Evolutionary conservation across 64 coral and sea anemone genomes (phyloP).

Genomic region (Montipora foliosa): DNA sequence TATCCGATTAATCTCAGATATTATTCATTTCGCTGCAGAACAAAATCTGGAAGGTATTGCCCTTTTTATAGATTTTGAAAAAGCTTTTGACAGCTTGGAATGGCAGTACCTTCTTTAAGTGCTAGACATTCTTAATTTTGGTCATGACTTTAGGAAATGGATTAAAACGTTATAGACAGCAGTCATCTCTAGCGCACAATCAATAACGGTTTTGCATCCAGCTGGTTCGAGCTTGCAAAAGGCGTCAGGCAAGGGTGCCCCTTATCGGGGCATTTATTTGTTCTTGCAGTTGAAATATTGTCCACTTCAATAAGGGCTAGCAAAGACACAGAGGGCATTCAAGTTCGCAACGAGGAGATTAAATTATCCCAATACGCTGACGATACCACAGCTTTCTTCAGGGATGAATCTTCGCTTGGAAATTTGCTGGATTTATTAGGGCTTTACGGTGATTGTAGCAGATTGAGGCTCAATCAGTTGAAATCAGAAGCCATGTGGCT

Average conservation of each 20-base stretch:
- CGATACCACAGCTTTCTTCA: background rate
- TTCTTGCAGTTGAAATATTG: background rate
- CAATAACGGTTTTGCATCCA: conserved; percentile 1
- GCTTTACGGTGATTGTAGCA: background rate
- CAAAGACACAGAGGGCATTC: background rate
- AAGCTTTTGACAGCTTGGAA: background rate
- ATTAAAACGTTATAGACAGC: no score
- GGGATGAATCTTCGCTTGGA: background rate
- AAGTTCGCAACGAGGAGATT: background rate
- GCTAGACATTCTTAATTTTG: background rate
- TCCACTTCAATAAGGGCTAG: background rate
- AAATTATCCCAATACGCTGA: background rate
- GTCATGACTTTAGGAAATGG: background rate
- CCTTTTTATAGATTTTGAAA: background rate
- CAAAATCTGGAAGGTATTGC: background rate
- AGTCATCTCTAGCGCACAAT: background rate
- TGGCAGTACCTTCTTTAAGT: background rate
- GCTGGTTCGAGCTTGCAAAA: background rate
- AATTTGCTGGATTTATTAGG: background rate
- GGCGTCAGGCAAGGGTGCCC: background rate
- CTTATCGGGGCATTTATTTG: background rate
- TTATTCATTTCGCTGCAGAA: no score
- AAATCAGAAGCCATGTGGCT: no score
- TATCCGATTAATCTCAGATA: no score
- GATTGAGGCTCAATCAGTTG: background rate